Base-by-base conservation (phyloP, 2,113 vertebrate genomes). In the Nothocercus julius region DNA sequence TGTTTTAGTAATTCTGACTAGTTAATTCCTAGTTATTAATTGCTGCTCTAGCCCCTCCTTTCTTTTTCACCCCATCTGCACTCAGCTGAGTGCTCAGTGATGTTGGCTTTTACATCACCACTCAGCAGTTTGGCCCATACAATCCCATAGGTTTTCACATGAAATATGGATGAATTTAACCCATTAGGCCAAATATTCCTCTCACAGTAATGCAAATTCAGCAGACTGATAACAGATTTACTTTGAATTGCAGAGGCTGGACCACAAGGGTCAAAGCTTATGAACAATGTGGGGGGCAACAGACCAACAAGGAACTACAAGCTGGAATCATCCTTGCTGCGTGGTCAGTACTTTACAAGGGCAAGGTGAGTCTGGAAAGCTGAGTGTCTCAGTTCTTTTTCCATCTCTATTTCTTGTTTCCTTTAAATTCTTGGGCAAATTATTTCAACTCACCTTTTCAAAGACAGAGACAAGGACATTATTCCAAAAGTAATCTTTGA, bases 301-400 rank as follows among this genome's bases (percentile, higher is more conserved):
- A 87, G 59, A 68, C 5, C 45, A n/a, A 73, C 16, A 61, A 3
- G 45, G 9, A 32, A 93, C 36, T 42, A 59, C n/a, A 68, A 61
- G 19, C 8, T 64, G 47, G 14, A 12, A 34, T 80, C 32, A 34
- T 17, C 78, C 24, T 6, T 73, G 9, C 19, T 66, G 16, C 7
- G 3, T 22, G 42, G 34, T 53, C 47, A 53, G 25, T 12, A 5
- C 34, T 95, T 76, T 67, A 66, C 34, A 87, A 38, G 1, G 1
- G 13, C 36, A 79, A 22, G 0, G 0, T 38, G 16, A 69, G 30
- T 76, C 15, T 44, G 24, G 47, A 87, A 62, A 1, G 14, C 19
- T 85, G 27, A 9, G 19, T 76, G 12, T 2, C 42, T 75, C 2
- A 20, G 21, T n/a, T 85, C 45, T 40, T 69, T 17, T 6, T 82